These are phyloP conservation scores for Amphiprion percula DNA, from an alignment of 2,113 vertebrate species.

Conservation along the genomic window DNA sequence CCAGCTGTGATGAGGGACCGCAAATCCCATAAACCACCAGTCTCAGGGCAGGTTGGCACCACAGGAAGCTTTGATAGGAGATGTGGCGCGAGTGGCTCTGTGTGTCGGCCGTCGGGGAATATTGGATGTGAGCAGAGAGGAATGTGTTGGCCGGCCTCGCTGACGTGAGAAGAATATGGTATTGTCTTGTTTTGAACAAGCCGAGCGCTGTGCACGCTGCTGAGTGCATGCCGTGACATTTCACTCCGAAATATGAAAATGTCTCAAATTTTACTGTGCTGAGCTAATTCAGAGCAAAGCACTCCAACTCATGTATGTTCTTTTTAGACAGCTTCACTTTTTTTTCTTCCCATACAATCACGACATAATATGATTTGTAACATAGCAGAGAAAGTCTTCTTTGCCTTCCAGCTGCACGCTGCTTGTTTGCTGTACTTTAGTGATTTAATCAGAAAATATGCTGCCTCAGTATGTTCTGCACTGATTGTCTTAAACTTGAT, in stretches of 20 bases:
- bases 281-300: constrained; percentile 31
- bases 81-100: constrained; percentile 26
- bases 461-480: constrained; percentile 19
- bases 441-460: constrained; percentile 46
- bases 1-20: constrained; percentile 68
- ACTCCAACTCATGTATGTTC: not conserved
- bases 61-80: constrained; percentile 61
- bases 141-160: constrained; percentile 31
- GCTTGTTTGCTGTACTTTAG: constrained; percentile 26
- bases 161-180: constrained; percentile 55
- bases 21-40: constrained; percentile 70
- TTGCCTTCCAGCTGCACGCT: not conserved
- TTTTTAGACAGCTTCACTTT: not conserved
- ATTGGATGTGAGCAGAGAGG: constrained; percentile 41
- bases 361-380: constrained; percentile 3
- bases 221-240: constrained; percentile 38
- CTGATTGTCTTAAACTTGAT: constrained; percentile 36
- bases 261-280: constrained; percentile 31
- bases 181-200: constrained; percentile 47
- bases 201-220: not conserved
- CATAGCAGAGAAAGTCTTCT: not conserved
- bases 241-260: constrained; percentile 49
- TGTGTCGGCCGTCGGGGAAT: constrained; percentile 15
- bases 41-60: constrained; percentile 58
- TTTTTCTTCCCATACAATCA: not conserved